phyloP scores from a whole-genome alignment of 2,797 vertebrate genomes.

The Etheostoma perlongum region DNA sequence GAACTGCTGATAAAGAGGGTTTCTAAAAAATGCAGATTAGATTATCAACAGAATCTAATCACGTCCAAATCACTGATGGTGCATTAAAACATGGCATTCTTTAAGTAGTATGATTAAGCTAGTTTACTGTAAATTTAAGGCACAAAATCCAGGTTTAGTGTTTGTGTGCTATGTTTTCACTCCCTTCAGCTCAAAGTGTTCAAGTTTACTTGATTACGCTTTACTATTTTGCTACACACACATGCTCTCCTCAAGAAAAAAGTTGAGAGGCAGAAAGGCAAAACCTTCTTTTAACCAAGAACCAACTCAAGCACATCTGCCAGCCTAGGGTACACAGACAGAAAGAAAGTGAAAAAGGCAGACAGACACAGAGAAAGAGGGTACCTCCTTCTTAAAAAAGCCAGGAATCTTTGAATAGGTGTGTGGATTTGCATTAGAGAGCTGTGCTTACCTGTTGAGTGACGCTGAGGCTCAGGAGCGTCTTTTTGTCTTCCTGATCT shows the following conservation, averaged over 20 bases:
- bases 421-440: constrained; percentile 77
- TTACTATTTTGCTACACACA: not conserved
- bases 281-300: constrained; percentile 73
- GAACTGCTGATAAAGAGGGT: constrained; percentile 47
- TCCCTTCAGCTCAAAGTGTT: constrained; percentile 47
- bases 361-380: constrained; percentile 46
- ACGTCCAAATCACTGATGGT: constrained; percentile 46
- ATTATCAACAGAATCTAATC: constrained; percentile 68
- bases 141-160: constrained; percentile 7
- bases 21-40: constrained; percentile 64
- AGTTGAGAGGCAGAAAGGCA: constrained; percentile 68
- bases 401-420: constrained; percentile 73
- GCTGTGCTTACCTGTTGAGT: constrained; percentile 82
- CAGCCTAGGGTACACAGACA: constrained; percentile 71
- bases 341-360: constrained; percentile 52
- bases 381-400: constrained; percentile 47
- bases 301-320: constrained; percentile 68
- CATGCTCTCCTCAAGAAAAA: constrained; percentile 62
- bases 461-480: constrained; percentile 69
- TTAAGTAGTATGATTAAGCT: constrained; percentile 40
- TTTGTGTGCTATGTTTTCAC: constrained; percentile 26
- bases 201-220: constrained; percentile 63
- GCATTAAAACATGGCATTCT: constrained; percentile 40
- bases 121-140: constrained; percentile 18
- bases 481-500: constrained; percentile 80